Base-by-base conservation (phyloP, 2,797 vertebrate genomes). In the Myripristis jacobus region DNA sequence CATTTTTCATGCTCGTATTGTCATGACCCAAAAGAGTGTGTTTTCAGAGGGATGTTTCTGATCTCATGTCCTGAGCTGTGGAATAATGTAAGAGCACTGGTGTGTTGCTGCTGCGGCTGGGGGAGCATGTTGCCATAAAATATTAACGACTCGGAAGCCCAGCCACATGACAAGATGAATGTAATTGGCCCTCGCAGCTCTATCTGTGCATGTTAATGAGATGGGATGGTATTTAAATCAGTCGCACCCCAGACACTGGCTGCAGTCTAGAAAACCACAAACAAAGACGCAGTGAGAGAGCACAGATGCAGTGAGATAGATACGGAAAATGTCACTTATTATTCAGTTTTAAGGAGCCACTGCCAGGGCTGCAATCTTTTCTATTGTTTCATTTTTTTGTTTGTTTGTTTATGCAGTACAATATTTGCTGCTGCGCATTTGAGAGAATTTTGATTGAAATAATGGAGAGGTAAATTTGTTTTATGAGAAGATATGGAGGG, bases 151-250 rank as follows among this genome's bases (percentile, higher is more conserved):
- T 93, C 88, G 84, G 90, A 93, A 92, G 92, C 91, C 79, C 78
- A 71, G 90, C 90, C 92, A 91, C 91, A 90, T 92, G 92, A 94
- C 93, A 94, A 93, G 93, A 94, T 93, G 92, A 93, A 95, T 94
- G 93, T 93, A 92, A 94, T 94, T 95, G 93, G 93, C 94, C 92
- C 93, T 94, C 90, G 86, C 91, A 88, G 93, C 91, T 93, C 91
- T 89, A 92, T 93, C 91, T 92, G 90, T 92, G 92, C 93, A 95
- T 95, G 92, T 93, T 94, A 95, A 95, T 94, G 93, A 93, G 93
- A 92, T 89, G 88, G 92, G 91, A 90, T 92, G 92, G 92, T 93
- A 93, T 93, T 94, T 94, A 93, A 93, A 91, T 89, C 84, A 91
- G 90, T 85, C 61, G 86, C 84, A 67, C 86, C 87, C 84, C 86